phyloP scores from a whole-genome alignment of 2,888 invertebrate species.

The Caenorhabditis plicata region DNA sequence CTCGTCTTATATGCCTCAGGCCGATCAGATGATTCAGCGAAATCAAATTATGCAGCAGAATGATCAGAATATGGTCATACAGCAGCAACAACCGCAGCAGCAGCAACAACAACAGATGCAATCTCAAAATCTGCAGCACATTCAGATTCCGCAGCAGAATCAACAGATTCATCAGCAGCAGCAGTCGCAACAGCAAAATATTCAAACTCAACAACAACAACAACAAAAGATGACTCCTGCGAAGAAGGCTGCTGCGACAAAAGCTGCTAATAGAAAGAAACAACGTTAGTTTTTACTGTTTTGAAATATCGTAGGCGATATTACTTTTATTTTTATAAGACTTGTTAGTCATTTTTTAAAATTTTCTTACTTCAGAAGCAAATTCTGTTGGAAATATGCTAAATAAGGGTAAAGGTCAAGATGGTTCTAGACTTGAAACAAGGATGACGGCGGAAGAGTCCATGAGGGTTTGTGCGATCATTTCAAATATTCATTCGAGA shows the following conservation, averaged over 20 bases:
- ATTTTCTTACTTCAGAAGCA: not conserved
- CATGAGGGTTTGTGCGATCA: not conserved
- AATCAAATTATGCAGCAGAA: no score
- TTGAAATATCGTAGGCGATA: no score
- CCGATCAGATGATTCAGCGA: slow-evolving; percentile 23
- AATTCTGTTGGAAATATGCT: slow-evolving; percentile 17
- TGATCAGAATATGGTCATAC: no score
- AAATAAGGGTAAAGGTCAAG: slow-evolving; percentile 1
- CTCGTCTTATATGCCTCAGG: slow-evolving; percentile 14
- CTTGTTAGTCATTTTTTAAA: not conserved
- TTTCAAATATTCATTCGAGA: not conserved
- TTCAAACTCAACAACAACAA: not conserved
- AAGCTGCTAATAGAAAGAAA: not conserved
- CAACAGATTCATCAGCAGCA: no score
- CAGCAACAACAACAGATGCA: not conserved
- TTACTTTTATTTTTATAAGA: not conserved
- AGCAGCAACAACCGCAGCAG: not conserved
- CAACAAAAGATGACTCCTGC: not conserved
- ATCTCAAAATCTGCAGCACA: no score
- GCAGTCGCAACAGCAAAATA: no score
- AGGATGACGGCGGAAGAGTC: slow-evolving; percentile 9
- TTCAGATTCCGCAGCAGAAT: not conserved
- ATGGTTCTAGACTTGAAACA: slow-evolving; percentile 5
- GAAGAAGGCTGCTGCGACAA: slow-evolving; percentile 8
- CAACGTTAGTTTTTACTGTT: slow-evolving; percentile 3